These are phyloP conservation scores for Caenorhabditis afra DNA, from an alignment of 2,888 invertebrate genomes.

Conservation along the genomic window DNA sequence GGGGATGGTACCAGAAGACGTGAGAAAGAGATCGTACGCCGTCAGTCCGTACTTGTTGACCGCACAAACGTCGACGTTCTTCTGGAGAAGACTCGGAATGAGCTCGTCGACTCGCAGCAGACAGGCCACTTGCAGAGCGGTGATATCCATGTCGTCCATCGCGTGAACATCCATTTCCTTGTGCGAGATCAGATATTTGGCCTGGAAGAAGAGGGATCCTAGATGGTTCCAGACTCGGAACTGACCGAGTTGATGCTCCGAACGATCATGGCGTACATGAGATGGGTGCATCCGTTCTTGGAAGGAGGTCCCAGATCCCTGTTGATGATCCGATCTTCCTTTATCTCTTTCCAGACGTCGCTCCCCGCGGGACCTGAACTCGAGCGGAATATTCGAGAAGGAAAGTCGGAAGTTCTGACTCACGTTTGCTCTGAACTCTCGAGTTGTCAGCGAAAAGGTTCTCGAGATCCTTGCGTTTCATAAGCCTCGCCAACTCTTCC, in stretches of 20 bases:
- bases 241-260: conserved; percentile 59
- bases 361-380: conserved; percentile 18
- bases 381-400: no score
- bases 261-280: conserved; percentile 63
- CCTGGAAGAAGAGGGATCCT: no score
- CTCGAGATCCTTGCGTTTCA: conserved; percentile 54
- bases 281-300: conserved; percentile 57
- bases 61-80: conserved; percentile 20
- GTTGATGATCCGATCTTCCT: conserved; percentile 16
- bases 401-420: conserved; percentile 1
- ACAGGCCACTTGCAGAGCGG: conserved; percentile 55
- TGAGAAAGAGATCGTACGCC: conserved; percentile 57
- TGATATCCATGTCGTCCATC: conserved; percentile 51
- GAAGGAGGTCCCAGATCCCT: conserved; percentile 32
- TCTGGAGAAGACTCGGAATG: conserved; percentile 28
- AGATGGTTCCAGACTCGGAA: neutral
- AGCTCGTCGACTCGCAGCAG: conserved; percentile 53
- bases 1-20: conserved; percentile 31
- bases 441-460: conserved; percentile 57
- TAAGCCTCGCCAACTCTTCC: conserved; percentile 53
- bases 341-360: conserved; percentile 48
- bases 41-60: conserved; percentile 48
- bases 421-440: conserved; percentile 37
- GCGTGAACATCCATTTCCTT: conserved; percentile 52
- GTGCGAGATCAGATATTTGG: conserved; percentile 28